phyloP scores from a whole-genome alignment of 2,113 vertebrate species.

The Corythoichthys intestinalis region DNA sequence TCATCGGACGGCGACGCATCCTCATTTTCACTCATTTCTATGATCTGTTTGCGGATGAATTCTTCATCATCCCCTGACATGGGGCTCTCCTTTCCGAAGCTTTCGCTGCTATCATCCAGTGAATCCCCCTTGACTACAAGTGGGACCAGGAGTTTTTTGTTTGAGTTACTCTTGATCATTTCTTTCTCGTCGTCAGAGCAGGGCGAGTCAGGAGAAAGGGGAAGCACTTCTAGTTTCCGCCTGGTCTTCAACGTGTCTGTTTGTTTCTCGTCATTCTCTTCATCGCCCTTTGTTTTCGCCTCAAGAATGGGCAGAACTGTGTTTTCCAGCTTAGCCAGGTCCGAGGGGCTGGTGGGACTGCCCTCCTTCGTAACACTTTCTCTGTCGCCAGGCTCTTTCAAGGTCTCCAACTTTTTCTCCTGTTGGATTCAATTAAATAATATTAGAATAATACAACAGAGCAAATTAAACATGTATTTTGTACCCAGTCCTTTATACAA shows the following conservation, averaged over 20 bases:
- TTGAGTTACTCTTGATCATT: constrained; percentile 36
- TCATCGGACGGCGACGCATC: constrained; percentile 90
- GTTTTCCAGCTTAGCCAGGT: constrained; percentile 90
- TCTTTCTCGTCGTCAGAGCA: constrained; percentile 80
- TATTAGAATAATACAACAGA: neutral
- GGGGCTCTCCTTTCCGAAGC: constrained; percentile 84
- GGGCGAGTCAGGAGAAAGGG: constrained; percentile 73
- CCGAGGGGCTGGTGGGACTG: constrained; percentile 86
- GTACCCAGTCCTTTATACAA: neutral
- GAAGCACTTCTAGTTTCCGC: constrained; percentile 75
- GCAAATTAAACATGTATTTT: neutral
- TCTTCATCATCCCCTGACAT: constrained; percentile 90
- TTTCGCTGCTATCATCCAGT: constrained; percentile 93
- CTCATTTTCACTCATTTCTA: constrained; percentile 96
- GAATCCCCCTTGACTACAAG: constrained; percentile 79
- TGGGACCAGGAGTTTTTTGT: constrained; percentile 73
- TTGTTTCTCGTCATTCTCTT: constrained; percentile 53
- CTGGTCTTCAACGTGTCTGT: constrained; percentile 69
- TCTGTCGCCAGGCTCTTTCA: constrained; percentile 73
- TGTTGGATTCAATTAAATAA: constrained; percentile 63
- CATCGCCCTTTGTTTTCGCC: constrained; percentile 74
- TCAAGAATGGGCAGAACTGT: constrained; percentile 92
- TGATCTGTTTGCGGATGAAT: constrained; percentile 89
- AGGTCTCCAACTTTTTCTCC: constrained; percentile 70
- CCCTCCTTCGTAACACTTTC: constrained; percentile 72